Evolutionary conservation across 2,113 vertebrate species (phyloP).

Genomic region (Phaethon lepturus): DNA sequence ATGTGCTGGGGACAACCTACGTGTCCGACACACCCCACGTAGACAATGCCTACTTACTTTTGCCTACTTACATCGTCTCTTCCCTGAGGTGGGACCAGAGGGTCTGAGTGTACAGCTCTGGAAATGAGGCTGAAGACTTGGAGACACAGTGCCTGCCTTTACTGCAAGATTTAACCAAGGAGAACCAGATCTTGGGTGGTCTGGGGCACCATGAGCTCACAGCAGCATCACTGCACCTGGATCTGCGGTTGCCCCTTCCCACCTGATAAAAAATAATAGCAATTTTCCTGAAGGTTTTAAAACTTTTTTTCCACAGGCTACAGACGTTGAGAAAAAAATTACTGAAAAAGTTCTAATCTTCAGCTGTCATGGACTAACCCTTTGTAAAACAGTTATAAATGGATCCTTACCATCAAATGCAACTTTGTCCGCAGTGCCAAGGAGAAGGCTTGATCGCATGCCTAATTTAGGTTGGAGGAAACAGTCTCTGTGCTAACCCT

Average conservation of each 20-base stretch:
- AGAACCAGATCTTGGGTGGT: background rate
- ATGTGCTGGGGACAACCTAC: rapidly evolving
- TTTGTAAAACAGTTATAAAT: background rate
- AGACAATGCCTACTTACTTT: background rate
- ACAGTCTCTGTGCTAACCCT: background rate
- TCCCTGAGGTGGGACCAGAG: background rate
- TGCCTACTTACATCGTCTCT: rapidly evolving
- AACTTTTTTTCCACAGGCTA: background rate
- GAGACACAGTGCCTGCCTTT: background rate
- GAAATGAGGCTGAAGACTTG: background rate
- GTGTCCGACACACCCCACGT: rapidly evolving
- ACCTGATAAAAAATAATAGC: background rate
- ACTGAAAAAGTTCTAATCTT: background rate
- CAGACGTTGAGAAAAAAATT: background rate
- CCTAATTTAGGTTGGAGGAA: background rate
- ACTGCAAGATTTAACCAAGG: background rate
- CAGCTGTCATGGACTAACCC: background rate
- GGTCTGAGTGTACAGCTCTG: background rate
- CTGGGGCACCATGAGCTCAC: background rate
- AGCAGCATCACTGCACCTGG: background rate
- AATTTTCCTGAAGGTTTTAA: background rate
- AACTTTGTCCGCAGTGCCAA: background rate
- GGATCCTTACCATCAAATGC: background rate
- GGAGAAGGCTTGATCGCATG: background rate
- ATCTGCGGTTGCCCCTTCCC: background rate